Percentiles rank a stretch among this genome's conserved stretches.
Conservation (phyloP, 2,797 vertebrate species). For the Sebastolobus alascanus region DNA sequence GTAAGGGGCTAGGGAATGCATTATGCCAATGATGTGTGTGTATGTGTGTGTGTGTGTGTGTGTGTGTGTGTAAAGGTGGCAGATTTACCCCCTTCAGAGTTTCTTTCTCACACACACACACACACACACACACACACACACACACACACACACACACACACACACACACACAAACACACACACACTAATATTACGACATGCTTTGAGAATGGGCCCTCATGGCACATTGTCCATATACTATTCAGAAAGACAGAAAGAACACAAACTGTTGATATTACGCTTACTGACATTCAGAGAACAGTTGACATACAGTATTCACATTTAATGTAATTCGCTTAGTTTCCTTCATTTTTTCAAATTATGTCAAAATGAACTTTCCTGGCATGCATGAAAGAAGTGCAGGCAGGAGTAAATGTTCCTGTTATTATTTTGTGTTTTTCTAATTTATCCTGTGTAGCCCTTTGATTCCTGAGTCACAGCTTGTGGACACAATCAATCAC, state of each 20-base stretch:
- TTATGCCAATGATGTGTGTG: no score
- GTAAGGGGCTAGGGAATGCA: no score
- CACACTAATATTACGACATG: no score
- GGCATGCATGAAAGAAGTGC: slow-evolving; percentile 8
- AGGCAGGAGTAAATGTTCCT: background rate
- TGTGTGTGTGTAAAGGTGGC: no score
- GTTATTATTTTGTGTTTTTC: slow-evolving; percentile 25
- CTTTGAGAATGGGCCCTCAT: background rate
- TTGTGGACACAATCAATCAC: slow-evolving; percentile 33
- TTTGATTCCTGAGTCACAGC: slow-evolving; percentile 7
- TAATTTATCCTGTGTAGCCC: background rate
- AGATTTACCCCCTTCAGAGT: no score
- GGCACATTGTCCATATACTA: background rate
- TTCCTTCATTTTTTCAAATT: slow-evolving; percentile 40
- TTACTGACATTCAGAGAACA: slow-evolving; percentile 2
- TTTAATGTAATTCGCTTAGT: background rate
- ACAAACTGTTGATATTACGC: background rate
- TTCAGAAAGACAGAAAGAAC: background rate
- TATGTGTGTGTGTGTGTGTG: no score
- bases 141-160: no score
- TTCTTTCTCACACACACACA: no score
- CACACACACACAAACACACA: no score
- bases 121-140: no score
- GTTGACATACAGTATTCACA: slow-evolving; percentile 20
- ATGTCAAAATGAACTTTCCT: slow-evolving; percentile 28